Evolutionary conservation across 2,888 invertebrate genomes (phyloP).

Genomic region (Tachina fera): DNA sequence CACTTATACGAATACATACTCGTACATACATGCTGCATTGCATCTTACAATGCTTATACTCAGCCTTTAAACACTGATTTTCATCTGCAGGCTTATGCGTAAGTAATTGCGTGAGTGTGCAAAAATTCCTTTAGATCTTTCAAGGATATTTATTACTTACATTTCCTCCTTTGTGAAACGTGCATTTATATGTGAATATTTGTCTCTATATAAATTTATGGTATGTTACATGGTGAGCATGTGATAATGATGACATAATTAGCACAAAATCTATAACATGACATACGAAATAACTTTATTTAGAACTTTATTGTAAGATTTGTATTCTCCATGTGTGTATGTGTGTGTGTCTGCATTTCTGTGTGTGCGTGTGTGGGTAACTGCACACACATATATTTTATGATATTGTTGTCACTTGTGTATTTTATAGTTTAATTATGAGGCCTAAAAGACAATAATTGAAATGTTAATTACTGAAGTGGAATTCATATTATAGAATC

Average conservation of each 20-base stretch:
- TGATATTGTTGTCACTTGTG: slow-evolving; percentile 67
- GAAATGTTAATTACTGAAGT: slow-evolving; percentile 72
- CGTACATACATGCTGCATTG: slow-evolving; percentile 60
- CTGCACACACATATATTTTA: slow-evolving; percentile 29
- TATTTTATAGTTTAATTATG: slow-evolving; percentile 71
- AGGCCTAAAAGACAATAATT: slow-evolving; percentile 71
- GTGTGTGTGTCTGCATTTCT: not conserved
- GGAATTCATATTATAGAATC: slow-evolving; percentile 58
- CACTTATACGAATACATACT: slow-evolving; percentile 29
- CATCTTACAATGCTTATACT: slow-evolving; percentile 60
- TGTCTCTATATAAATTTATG: slow-evolving; percentile 22
- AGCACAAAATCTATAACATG: slow-evolving; percentile 76
- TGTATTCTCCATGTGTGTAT: slow-evolving; percentile 9
- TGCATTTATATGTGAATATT: slow-evolving; percentile 71
- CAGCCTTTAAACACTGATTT: slow-evolving; percentile 23
- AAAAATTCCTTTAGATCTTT: slow-evolving; percentile 66
- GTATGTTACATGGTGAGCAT: slow-evolving; percentile 64
- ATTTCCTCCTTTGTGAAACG: slow-evolving; percentile 12
- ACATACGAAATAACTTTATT: slow-evolving; percentile 66
- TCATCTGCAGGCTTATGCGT: not conserved
- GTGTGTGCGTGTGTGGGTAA: not conserved
- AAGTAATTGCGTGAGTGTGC: slow-evolving; percentile 40
- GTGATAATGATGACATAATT: slow-evolving; percentile 79
- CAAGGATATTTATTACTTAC: slow-evolving; percentile 59
- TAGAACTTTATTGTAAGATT: slow-evolving; percentile 56